Evolutionary conservation across 2,888 invertebrate species (phyloP), one percentile per base, ranked within the genome.

Genomic region (Ormia ochracea): DNA sequence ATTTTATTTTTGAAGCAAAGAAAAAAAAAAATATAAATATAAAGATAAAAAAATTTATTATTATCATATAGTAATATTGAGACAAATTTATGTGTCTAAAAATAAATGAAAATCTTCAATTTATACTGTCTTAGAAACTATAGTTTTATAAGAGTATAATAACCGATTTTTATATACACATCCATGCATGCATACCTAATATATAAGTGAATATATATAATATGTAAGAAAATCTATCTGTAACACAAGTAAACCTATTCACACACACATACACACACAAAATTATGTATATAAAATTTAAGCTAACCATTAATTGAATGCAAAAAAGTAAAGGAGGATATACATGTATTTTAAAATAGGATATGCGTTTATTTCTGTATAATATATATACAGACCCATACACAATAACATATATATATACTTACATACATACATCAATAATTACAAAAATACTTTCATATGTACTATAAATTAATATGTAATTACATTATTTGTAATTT

Each of bases 1-100:
- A 84, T 85, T 83, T 81, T 85, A 83, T 82, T 86, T 85, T 85
- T n/a, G 19, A 61, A 3, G 3, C 1, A 85, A 84, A 85, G 84
- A 85, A 41, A 78, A 61, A 50, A 41, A 33, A 66, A 33, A 56
- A 73, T 41, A 43, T 38, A 36, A 63, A 38, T 48, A n/a, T n/a
- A n/a, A n/a, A n/a, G n/a, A n/a, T n/a, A n/a, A n/a, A n/a, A n/a
- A n/a, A n/a, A n/a, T n/a, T n/a, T n/a, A n/a, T n/a, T n/a, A n/a
- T n/a, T n/a, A n/a, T n/a, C n/a, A n/a, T n/a, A n/a, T n/a, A n/a
- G n/a, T n/a, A n/a, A n/a, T n/a, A n/a, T 45, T 54, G 54, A 72
- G 54, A 66, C 66, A 78, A 72, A 78, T 65, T 58, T 68, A 65
- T 73, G 19, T 72, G 43, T 61, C 59, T 45, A 69, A 41, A 74